Conservation (phyloP, 2,797 vertebrate genomes). For the Fistularia tabacaria region DNA sequence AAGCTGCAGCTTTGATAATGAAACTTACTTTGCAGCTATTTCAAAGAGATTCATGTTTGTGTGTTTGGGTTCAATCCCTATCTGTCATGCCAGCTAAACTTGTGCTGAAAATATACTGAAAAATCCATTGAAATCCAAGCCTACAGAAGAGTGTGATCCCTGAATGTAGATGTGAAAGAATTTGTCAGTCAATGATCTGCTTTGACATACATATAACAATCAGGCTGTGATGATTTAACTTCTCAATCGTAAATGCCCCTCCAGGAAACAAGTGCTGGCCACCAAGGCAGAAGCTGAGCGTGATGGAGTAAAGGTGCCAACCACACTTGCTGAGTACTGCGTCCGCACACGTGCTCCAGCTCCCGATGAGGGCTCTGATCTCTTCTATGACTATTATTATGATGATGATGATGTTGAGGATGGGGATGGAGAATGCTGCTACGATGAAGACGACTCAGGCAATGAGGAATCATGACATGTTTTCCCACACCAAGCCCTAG, state of each 20-base stretch:
- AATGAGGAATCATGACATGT: slow-evolving; percentile 88
- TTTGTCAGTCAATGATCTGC: too few species aligned
- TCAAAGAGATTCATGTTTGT: too few species aligned
- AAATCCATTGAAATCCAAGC: too few species aligned
- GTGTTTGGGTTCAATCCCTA: too few species aligned
- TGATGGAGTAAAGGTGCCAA: slow-evolving; percentile 90
- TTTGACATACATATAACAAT: too few species aligned
- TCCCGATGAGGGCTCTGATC: slow-evolving; percentile 86
- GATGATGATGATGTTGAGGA: slow-evolving; percentile 87
- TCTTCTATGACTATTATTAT: slow-evolving; percentile 91
- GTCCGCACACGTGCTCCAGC: slow-evolving; percentile 85
- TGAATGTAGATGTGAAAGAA: too few species aligned
- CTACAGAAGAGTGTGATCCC: too few species aligned
- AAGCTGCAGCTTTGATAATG: too few species aligned
- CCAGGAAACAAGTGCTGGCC: slow-evolving; percentile 89
- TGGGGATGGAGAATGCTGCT: slow-evolving; percentile 79
- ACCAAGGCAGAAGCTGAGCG: slow-evolving; percentile 88
- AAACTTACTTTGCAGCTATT: too few species aligned
- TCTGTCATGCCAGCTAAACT: too few species aligned
- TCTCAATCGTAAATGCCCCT: neutral
- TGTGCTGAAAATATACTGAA: too few species aligned
- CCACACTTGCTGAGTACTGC: slow-evolving; percentile 90
- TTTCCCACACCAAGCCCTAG: slow-evolving; percentile 20
- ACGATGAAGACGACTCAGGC: slow-evolving; percentile 87
- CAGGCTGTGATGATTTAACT: too few species aligned